Base-by-base conservation (phyloP, 2,797 vertebrate species). In the Vultur gryphus region DNA sequence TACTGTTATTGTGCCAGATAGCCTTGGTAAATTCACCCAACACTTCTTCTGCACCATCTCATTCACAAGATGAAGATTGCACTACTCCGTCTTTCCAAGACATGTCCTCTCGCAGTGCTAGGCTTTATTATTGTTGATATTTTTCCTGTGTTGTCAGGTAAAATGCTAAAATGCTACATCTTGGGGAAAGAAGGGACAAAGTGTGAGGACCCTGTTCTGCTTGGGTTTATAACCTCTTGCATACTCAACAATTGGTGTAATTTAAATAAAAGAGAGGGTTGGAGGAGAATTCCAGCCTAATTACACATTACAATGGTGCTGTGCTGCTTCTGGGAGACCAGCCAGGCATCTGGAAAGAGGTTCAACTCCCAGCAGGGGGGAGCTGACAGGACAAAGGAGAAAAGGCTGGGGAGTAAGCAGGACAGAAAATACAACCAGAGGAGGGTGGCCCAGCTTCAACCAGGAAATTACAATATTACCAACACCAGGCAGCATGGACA, bases 301-400 rank as follows among this genome's bases (percentile, higher is more conserved):
- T 96, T 97, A 91, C 76, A 91, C 39, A 94, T 86, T 82, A 95
- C 96, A 96, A 94, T 95, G 87, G 87, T 91, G 89, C 49, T 95
- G 89, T 86, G 87, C 93, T 96, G 35, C 95, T 95, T 96, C 95
- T 96, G 96, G 96, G 96, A 97, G 83, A 84, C 16, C 62, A 90
- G 96, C 96, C 96, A 97, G 94, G 85, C 96, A 96, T 97, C 95
- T 97, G 96, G 96, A 97, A 96, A 90, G 94, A 93, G 85, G 87
- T 96, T 95, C 83, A 78, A 20, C 57, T 94, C 91, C 49, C 95
- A 95, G 89, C 43, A 4, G 89, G 87, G 28, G 54, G 29, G 79
- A 96, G 26, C 69, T 96, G 76, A 88, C 82, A 87, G 89, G 91
- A 96, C 95, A 96, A 96, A 96, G 79, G 69, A 94, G 89, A 81